Conservation (phyloP, 2,113 vertebrate genomes). For the Crotalus horridus region DNA sequence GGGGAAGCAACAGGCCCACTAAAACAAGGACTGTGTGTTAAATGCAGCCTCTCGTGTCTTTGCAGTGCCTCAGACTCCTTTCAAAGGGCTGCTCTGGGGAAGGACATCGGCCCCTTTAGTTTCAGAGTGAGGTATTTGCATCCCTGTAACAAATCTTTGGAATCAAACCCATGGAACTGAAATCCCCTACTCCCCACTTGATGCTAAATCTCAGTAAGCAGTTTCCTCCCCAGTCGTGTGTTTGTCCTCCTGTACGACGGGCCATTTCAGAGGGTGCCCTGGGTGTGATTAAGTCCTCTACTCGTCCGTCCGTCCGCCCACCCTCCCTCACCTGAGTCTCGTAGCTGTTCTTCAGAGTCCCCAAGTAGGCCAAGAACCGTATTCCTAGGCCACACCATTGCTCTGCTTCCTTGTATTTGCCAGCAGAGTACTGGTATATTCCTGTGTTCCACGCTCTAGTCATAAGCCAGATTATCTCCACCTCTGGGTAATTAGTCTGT, state of each 20-base stretch:
- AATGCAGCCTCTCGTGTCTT: not conserved
- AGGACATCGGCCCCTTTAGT: not conserved
- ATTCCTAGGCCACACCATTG: constrained; percentile 86
- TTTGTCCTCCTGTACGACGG: too few species aligned
- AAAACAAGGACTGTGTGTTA: not conserved
- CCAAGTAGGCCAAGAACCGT: constrained; percentile 79
- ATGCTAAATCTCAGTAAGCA: not conserved
- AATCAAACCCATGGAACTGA: too few species aligned
- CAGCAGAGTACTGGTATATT: constrained; percentile 75
- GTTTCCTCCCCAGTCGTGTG: not conserved
- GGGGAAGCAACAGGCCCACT: not conserved
- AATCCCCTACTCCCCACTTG: not conserved
- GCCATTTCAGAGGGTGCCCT: not conserved
- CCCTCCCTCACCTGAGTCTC: constrained; percentile 75
- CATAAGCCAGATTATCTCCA: constrained; percentile 88
- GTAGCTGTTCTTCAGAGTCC: constrained; percentile 82
- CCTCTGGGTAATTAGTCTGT: constrained; percentile 78
- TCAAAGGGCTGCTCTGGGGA: not conserved
- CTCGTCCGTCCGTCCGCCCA: not conserved
- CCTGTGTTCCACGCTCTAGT: constrained; percentile 89
- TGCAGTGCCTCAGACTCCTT: not conserved
- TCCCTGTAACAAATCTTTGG: not conserved
- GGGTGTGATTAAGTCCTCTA: not conserved
- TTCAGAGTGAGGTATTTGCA: not conserved
- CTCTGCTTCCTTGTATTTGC: constrained; percentile 78